Evolutionary conservation across 2,888 invertebrate genomes (phyloP).

Genomic region (Pristionchus japonicus): DNA sequence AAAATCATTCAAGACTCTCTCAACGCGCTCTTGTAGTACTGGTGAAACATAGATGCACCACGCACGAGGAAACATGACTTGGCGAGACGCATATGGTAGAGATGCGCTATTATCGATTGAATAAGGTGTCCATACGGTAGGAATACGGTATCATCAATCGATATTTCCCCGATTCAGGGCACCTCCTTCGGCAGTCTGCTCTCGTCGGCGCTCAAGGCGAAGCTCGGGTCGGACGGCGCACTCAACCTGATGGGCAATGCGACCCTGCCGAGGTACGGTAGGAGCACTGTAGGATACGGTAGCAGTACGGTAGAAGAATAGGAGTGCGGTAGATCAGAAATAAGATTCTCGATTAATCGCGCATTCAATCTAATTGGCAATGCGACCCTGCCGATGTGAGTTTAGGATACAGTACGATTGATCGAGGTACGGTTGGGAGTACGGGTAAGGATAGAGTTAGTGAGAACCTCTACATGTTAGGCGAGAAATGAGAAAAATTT

Average conservation of each 20-base stretch:
- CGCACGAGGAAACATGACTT: background rate
- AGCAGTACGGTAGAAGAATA: background rate
- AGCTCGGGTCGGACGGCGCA: constrained; percentile 38
- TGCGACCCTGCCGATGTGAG: constrained; percentile 35
- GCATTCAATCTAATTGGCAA: constrained; percentile 35
- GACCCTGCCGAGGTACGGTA: constrained; percentile 37
- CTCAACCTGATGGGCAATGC: constrained; percentile 36
- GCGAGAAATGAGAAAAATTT: too few species aligned
- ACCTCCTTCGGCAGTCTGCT: constrained; percentile 39
- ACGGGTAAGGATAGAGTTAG: background rate
- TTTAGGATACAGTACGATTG: too few species aligned
- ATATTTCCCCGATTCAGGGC: background rate
- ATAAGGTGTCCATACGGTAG: background rate
- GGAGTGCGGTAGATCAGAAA: background rate
- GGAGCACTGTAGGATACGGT: background rate
- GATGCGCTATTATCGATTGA: background rate
- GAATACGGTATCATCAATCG: background rate
- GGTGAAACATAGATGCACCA: too few species aligned
- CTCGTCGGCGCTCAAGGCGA: constrained; percentile 9
- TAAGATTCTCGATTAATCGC: background rate
- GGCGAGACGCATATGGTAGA: background rate
- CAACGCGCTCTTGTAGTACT: too few species aligned
- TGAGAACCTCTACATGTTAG: too few species aligned
- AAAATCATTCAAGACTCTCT: too few species aligned
- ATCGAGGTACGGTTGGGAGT: background rate